Base-by-base conservation (phyloP, 2,797 vertebrate genomes). In the Sebastes dallii region DNA sequence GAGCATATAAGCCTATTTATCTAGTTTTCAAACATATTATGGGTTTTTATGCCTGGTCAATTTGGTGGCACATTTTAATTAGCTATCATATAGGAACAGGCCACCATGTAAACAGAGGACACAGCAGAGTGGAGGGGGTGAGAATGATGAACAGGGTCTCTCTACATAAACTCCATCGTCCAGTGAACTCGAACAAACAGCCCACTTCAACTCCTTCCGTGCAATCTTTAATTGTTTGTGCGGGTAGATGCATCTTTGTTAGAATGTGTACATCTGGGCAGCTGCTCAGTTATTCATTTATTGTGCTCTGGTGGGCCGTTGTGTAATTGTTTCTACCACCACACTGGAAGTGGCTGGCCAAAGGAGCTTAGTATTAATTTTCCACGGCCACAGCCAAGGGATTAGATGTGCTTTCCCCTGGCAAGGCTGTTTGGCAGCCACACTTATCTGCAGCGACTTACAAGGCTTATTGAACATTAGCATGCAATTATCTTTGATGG, bases 391-490 rank as follows among this genome's bases (percentile, higher is more conserved):
- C 78, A 90, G 88, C 87, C 83, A 84, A 78, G 92, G 91, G 88
- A 94, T 93, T 93, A 93, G 85, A 91, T 87, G 89, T 88, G 91
- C 89, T 89, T 89, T 92, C 87, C 90, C 88, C 62, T 91, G 91
- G 91, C 90, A 91, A 86, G 64, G 83, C 89, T 89, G 90, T 91
- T 91, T 92, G 90, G 91, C 91, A 92, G 90, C 85, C 85, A 86
- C 88, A 90, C 89, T 93, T 91, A 90, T 94, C 88, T 91, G 82
- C 87, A 83, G 83, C 79, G 84, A 93, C 91, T 93, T 93, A 93
- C 90, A 91, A 92, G 91, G 91, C 91, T 95, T 94, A 93, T 88
- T 93, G 89, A 92, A 95, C 92, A 94, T 94, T 92, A 94, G 90
- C 92, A 92, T 93, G 91, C 88, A 91, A 94, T 94, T 94, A 94